Evolutionary conservation across 2,888 invertebrate species (phyloP), one percentile per base, ranked within the genome.

Genomic region (Stomorhina lunata): DNA sequence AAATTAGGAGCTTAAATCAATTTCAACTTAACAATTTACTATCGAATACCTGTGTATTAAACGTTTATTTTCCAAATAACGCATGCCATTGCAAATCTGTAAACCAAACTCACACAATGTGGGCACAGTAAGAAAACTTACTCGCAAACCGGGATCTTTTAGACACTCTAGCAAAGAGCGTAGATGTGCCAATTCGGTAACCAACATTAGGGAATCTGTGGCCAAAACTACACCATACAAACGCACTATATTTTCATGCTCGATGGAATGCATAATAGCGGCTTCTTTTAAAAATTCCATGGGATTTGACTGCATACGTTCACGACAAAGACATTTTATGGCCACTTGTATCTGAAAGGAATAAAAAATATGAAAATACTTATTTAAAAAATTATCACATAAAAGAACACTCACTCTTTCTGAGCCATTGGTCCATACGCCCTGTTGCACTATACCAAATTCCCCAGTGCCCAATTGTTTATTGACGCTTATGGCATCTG

Each of bases 211-310:
- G 1, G 96, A 94, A 88, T 97, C 96, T 61, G 98, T 95, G 88
- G 98, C 98, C 75, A 99, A 92, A 3, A 99, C 99, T 15, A 99
- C 99, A 2, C 99, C 99, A 90, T 97, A 99, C 77, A 99, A 92
- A n/a, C 98, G 93, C 3, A 99, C 99, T 86, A 99, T 98, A 90
- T 98, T 97, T 80, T 98, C 97, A 90, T 99, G 98, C 90, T 98
- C 97, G 87, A 99, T 98, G 84, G 96, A 95, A 91, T 99, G 98
- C 99, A 99, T 99, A 84, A 99, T 98, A 10, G 97, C 97, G 0
- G 99, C 99, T 92, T 99, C 99, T 91, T 99, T 99, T 63, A 99
- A 92, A 92, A 99, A 99, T 91, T 99, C 98, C 84, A 98, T 96
- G 0, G 98, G 97, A 91, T 98, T 98, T 85, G 97, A 97, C 87